These are phyloP conservation scores for Drosophila mauritiana DNA, from an alignment of 1,140 invertebrate genomes.

Conservation along the genomic window DNA sequence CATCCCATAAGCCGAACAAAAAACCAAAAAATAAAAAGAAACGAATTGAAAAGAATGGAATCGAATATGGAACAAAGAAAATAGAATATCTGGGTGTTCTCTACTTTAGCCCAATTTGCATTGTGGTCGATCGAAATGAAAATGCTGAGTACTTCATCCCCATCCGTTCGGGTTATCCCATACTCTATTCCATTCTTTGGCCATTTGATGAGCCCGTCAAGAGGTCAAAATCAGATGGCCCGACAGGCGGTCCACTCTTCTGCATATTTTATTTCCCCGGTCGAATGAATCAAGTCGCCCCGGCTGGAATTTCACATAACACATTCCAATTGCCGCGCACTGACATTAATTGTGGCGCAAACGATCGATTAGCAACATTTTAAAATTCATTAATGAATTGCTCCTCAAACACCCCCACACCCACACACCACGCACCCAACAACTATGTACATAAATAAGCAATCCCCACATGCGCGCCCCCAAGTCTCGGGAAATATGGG, in stretches of 20 bases:
- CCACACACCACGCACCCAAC: conserved; percentile 39
- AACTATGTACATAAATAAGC: conserved; percentile 76
- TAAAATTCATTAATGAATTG: conserved; percentile 82
- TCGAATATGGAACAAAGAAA: conserved; percentile 15
- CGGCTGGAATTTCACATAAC: conserved; percentile 55
- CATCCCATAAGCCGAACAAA: conserved; percentile 54
- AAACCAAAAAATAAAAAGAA: conserved; percentile 13
- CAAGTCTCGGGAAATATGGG: conserved; percentile 27
- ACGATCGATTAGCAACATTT: conserved; percentile 81
- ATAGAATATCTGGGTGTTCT: conserved; percentile 14
- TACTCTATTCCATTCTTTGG: background rate
- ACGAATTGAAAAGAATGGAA: conserved; percentile 21
- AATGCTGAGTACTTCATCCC: conserved; percentile 7
- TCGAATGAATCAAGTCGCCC: conserved; percentile 51
- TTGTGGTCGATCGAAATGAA: conserved; percentile 16
- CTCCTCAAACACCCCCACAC: conserved; percentile 62
- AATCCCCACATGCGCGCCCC: conserved; percentile 56
- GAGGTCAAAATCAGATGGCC: background rate
- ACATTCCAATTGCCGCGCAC: conserved; percentile 73
- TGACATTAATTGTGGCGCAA: conserved; percentile 83
- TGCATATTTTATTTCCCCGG: background rate
- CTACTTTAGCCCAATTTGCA: conserved; percentile 30
- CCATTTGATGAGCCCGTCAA: background rate
- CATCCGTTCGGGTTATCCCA: background rate
- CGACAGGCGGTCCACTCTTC: conserved; percentile 12